Conservation (phyloP, 2,888 invertebrate species). For the Beris morrisii region DNA sequence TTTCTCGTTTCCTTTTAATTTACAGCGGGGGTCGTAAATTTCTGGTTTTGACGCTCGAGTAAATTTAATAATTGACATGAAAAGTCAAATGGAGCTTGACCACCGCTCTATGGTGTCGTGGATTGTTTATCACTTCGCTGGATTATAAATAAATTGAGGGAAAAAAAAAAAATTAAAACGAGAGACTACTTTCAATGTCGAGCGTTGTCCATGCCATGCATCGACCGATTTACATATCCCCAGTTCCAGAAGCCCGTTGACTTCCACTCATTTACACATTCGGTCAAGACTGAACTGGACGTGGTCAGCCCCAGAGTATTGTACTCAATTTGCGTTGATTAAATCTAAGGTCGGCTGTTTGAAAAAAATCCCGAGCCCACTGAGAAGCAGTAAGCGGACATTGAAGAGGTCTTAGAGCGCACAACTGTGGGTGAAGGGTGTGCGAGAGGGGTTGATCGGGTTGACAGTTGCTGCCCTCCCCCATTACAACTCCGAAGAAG, state of each 20-base stretch:
- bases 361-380: not conserved
- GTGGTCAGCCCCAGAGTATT: conserved; percentile 15
- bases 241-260: conserved; percentile 16
- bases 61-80: conserved; percentile 16
- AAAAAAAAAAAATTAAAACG: too few species aligned
- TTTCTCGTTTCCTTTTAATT: conserved; percentile 1
- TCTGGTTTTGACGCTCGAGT: conserved; percentile 14
- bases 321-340: conserved; percentile 30
- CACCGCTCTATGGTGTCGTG: too few species aligned
- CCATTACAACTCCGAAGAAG: too few species aligned
- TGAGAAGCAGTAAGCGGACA: conserved; percentile 1
- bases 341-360: conserved; percentile 20
- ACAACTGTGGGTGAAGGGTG: too few species aligned
- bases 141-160: too few species aligned
- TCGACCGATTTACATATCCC: conserved; percentile 7
- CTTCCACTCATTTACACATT: conserved; percentile 15
- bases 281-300: conserved; percentile 7
- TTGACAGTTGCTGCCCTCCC: too few species aligned
- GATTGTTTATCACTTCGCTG: too few species aligned
- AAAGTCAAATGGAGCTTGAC: not conserved
- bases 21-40: conserved; percentile 11
- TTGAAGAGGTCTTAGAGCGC: conserved; percentile 3
- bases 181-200: too few species aligned
- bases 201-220: conserved; percentile 10
- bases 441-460: too few species aligned